These are phyloP conservation scores for Gymnogyps californianus DNA, from an alignment of 2,113 vertebrate genomes.

Conservation along the genomic window DNA sequence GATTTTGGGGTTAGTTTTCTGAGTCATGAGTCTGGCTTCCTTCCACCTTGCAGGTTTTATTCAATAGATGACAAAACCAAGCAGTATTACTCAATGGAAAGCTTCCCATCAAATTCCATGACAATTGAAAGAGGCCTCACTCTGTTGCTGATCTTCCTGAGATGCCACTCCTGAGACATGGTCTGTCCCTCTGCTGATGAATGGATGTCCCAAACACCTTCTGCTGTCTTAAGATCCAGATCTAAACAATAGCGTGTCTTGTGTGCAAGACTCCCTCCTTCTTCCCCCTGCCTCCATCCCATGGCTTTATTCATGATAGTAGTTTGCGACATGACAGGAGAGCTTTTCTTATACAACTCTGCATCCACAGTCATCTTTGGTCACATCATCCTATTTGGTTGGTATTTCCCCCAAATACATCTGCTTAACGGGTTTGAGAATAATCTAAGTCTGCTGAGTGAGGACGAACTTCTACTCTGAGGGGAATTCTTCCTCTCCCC, in stretches of 20 bases:
- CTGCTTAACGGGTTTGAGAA: background rate
- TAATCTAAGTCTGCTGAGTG: background rate
- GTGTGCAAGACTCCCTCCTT: background rate
- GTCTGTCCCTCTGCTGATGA: background rate
- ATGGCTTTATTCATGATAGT: background rate
- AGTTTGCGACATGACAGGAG: background rate
- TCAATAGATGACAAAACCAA: background rate
- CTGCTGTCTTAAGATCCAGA: background rate
- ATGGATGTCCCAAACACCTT: background rate
- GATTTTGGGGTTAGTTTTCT: background rate
- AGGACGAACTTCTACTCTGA: background rate
- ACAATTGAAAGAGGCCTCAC: background rate
- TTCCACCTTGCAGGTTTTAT: background rate
- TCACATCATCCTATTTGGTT: background rate
- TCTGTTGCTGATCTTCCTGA: background rate
- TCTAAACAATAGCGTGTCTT: background rate
- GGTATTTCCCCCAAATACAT: background rate
- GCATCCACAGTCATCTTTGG: background rate
- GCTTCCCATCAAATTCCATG: background rate
- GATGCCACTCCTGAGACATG: background rate
- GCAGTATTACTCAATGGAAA: background rate
- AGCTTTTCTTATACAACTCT: background rate
- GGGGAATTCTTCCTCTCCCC: background rate
- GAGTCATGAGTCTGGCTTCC: background rate
- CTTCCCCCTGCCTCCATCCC: background rate